Evolutionary conservation across 1,140 invertebrate species (phyloP).

Genomic region (Hirudo medicinalis): DNA sequence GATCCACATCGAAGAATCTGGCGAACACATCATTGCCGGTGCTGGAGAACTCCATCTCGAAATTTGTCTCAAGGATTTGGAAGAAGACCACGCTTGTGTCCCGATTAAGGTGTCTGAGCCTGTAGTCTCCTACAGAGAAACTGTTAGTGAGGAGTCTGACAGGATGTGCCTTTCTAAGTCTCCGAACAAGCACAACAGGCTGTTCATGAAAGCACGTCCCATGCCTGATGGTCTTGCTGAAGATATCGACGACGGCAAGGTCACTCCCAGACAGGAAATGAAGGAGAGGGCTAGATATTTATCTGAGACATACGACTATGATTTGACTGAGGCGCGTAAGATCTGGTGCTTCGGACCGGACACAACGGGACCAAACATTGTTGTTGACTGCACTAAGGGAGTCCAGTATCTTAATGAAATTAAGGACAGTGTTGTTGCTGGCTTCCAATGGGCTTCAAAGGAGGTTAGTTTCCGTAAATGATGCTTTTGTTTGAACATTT

Average conservation of each 20-base stretch:
- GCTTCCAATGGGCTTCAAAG: conserved; percentile 99
- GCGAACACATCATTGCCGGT: too few relatives aligned
- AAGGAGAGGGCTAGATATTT: conserved; percentile 85
- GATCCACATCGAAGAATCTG: too few relatives aligned
- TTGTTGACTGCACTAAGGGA: conserved; percentile 96
- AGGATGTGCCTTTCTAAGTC: conserved; percentile 96
- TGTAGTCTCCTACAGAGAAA: conserved; percentile 96
- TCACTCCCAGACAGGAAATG: conserved; percentile 89
- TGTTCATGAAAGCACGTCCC: conserved; percentile 89
- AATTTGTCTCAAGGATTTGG: too few relatives aligned
- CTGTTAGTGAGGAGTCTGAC: conserved; percentile 82
- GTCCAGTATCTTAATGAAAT: conserved; percentile 94
- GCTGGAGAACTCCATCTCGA: too few relatives aligned
- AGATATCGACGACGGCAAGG: conserved; percentile 83
- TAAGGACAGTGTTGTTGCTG: conserved; percentile 86
- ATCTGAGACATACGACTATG: conserved; percentile 88
- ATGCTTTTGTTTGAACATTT: background rate
- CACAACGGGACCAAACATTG: conserved; percentile 87
- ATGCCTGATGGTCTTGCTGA: conserved; percentile 91
- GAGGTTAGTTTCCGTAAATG: conserved; percentile 48
- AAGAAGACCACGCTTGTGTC: conserved; percentile 97
- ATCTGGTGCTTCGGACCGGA: conserved; percentile 99
- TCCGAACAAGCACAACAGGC: conserved; percentile 98
- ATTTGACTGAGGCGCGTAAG: conserved; percentile 92
- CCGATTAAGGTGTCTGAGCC: conserved; percentile 76